Conservation (phyloP, 2,797 vertebrate genomes). For the Benthosema pterotum region DNA sequence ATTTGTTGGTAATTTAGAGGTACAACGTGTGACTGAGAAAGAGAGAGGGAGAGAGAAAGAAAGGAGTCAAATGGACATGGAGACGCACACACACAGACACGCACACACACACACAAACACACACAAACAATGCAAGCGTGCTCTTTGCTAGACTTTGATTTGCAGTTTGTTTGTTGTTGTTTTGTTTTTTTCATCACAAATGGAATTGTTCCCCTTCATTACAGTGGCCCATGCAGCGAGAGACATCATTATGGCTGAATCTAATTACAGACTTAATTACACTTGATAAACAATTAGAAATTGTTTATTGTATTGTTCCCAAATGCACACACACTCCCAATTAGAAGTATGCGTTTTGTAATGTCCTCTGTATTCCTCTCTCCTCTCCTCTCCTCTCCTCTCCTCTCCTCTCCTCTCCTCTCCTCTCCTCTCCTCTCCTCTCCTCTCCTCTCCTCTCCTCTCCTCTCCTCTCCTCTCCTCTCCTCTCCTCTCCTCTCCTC, state of each 20-base stretch:
- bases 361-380: constrained; percentile 26
- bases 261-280: constrained; percentile 68
- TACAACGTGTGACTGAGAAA: background rate
- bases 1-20: background rate
- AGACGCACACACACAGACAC: constrained; percentile 10
- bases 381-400: background rate
- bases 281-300: constrained; percentile 66
- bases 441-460: background rate
- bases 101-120: constrained; percentile 4
- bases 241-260: constrained; percentile 57
- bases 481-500: background rate
- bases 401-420: too few species aligned
- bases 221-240: constrained; percentile 44
- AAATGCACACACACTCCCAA: constrained; percentile 48
- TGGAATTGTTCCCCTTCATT: constrained; percentile 57
- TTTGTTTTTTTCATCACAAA: constrained; percentile 21
- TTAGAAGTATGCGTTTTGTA: constrained; percentile 59
- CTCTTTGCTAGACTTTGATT: background rate
- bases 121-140: background rate
- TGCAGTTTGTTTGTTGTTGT: background rate
- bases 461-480: too few species aligned
- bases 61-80: background rate
- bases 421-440: too few species aligned
- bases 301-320: constrained; percentile 66
- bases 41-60: background rate